Evolutionary conservation across 1,140 invertebrate genomes (phyloP), one percentile per base, ranked within the genome.

Genomic region (Trachymyrmex septentrionalis): DNA sequence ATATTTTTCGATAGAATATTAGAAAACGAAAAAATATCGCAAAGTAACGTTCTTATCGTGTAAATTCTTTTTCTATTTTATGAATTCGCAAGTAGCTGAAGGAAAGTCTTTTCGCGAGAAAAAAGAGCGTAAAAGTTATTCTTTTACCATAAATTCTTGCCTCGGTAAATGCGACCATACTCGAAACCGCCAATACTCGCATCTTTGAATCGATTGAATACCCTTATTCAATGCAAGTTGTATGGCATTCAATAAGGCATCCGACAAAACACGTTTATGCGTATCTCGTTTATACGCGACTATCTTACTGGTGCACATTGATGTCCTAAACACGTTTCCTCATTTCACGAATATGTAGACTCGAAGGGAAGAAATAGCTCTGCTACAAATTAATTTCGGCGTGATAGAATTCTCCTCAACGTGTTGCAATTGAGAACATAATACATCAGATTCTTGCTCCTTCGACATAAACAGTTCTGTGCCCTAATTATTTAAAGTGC

Each of bases 401-500:
- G 9, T 64, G 16, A 80, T 50, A 67, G 44, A 55, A 72, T 61
- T 38, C n/a, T 38, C 69, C 55, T 34, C 19, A 57, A 12, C 48
- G 38, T 10, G 24, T 55, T 6, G 34, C 21, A 34, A 30, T 24
- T 38, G 38, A 27, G n/a, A 61, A 24, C 24, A 19, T 61, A 38
- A 50, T 24, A 3, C 44, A 19, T 82, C 57, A 27, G n/a, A 50
- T 34, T 61, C 38, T 34, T 19, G 38, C 38, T 38, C 19, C 44
- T 72, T 50, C 38, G 19, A 82, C 44, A 21, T 66, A 61, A 82
- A 82, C 59, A 75, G 12, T 84, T 50, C 24, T 30, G 34, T 71
- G 38, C 9, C 50, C 66, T 44, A 84, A 84, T 84, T 84, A 84
- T 38, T 84, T 50, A 71, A 81, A 81, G 64, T 50, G 66, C 64